Conservation (phyloP, 2,888 invertebrate species). For the Muschampia plurimacula region DNA sequence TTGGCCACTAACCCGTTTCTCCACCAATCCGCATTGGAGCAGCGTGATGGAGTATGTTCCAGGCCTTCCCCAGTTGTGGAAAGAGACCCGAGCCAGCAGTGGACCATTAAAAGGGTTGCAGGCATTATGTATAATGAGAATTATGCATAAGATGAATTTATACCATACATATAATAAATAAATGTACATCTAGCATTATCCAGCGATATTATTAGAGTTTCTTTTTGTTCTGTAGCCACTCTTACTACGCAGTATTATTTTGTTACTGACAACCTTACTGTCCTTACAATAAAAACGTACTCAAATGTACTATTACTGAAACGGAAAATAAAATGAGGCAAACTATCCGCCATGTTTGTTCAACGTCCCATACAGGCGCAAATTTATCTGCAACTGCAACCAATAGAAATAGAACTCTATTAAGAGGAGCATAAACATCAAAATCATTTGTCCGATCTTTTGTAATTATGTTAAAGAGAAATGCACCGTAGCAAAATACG, state of each 20-base stretch:
- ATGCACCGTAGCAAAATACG: constrained; percentile 9
- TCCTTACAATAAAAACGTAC: constrained; percentile 23
- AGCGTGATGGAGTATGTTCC: too few relatives aligned
- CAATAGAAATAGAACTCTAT: constrained; percentile 18
- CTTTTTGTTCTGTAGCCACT: neutral
- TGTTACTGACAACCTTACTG: constrained; percentile 25
- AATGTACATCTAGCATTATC: neutral
- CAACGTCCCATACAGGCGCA: constrained; percentile 22
- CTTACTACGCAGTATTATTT: neutral
- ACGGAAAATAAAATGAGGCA: constrained; percentile 22
- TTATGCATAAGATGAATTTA: too few relatives aligned
- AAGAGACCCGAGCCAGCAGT: too few relatives aligned
- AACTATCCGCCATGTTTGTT: constrained; percentile 12
- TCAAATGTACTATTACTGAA: constrained; percentile 10
- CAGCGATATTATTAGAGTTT: neutral
- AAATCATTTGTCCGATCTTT: neutral
- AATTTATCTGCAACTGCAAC: neutral
- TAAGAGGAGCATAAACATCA: neutral
- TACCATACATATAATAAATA: too few relatives aligned
- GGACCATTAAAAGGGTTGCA: too few relatives aligned
- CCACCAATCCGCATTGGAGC: too few relatives aligned
- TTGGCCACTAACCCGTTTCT: too few relatives aligned
- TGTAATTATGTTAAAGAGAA: constrained; percentile 11
- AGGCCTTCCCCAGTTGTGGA: too few relatives aligned
- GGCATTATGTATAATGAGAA: too few relatives aligned